Base-by-base conservation (phyloP, 37 sponge, comb jelly and placozoan species). In the Beroe forskalii region DNA sequence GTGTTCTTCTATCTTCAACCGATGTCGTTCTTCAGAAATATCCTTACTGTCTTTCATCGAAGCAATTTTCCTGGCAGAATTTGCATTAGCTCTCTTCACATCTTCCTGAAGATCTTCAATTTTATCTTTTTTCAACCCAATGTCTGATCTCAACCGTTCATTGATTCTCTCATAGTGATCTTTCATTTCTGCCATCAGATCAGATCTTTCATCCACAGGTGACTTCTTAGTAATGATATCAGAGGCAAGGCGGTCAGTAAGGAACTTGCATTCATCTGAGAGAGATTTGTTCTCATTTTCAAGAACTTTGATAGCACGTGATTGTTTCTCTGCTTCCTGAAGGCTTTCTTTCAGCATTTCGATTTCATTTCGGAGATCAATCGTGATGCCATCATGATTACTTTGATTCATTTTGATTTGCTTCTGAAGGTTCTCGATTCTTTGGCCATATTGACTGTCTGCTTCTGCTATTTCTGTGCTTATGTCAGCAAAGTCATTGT, bases 401-500 rank as follows among this genome's bases (percentile, higher is more conserved):
- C 42, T 37, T 80, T 80, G 55, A 44, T 41, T 80, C 55, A 44
- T 44, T 41, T 27, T 20, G 20, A 80, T 23, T 44, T 80, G 86
- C 27, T 80, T 41, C 30, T 80, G 86, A 1, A 80, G 86, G 27
- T 80, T 80, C 40, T 80, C 86, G n/a, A 80, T 80, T 48, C 86
- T 80, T 27, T 80, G 86, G 28, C 44, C 44, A 24, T 80, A 80
- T 80, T 80, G 86, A 43, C 40, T 80, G 40, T 80, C 86, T 33
- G 86, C 86, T 25, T 80, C 86, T n/a, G 86, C 86, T 14, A 80
- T 80, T 37, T 80, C 86, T 6, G 55, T 80, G 55, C 86, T 80
- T 17, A 80, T 80, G 6, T 80, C 86, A 3, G 86, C 86, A 25
- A 80, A 80, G 20, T 80, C 86, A 3, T 20, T 38, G 55, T 80